Percentiles rank a stretch among this genome's conserved stretches.
Conservation (phyloP, 2,888 invertebrate genomes). For the Drosophila prolongata region DNA sequence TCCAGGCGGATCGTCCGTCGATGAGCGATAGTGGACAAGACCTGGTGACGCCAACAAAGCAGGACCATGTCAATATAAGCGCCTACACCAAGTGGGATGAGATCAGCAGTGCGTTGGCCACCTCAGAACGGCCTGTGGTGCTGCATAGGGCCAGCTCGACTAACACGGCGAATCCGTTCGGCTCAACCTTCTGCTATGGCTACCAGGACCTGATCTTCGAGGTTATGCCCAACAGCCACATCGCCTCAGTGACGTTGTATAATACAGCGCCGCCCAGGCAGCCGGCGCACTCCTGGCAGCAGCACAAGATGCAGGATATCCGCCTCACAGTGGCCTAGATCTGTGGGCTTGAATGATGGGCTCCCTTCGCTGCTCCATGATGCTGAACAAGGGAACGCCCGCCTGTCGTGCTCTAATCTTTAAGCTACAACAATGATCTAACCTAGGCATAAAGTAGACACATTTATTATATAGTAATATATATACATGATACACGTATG, state of each 20-base stretch:
- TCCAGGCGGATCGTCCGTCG: constrained; percentile 88
- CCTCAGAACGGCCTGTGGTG: constrained; percentile 96
- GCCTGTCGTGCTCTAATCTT: constrained; percentile 48
- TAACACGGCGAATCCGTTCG: constrained; percentile 98
- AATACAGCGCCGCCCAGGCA: constrained; percentile 81
- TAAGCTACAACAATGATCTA: constrained; percentile 70
- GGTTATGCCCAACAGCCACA: constrained; percentile 97
- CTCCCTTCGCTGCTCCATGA: constrained; percentile 58
- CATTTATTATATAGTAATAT: constrained; percentile 43
- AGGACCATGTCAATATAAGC: constrained; percentile 86
- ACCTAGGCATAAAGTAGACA: constrained; percentile 69
- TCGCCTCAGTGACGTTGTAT: constrained; percentile 95
- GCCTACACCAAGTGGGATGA: constrained; percentile 96
- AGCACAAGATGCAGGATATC: constrained; percentile 84
- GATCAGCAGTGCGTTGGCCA: constrained; percentile 90
- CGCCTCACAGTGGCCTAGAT: constrained; percentile 83
- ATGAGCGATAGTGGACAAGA: constrained; percentile 48
- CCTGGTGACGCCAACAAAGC: constrained; percentile 81
- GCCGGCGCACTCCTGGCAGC: constrained; percentile 81
- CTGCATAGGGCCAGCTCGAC: constrained; percentile 97
- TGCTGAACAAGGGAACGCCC: constrained; percentile 43
- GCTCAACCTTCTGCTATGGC: constrained; percentile 99
- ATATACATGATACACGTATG: constrained; percentile 55
- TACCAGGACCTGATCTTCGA: constrained; percentile 99
- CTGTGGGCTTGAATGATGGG: constrained; percentile 13